phyloP scores from a whole-genome alignment of 2,797 vertebrate genomes.

The Falco rusticolus region DNA sequence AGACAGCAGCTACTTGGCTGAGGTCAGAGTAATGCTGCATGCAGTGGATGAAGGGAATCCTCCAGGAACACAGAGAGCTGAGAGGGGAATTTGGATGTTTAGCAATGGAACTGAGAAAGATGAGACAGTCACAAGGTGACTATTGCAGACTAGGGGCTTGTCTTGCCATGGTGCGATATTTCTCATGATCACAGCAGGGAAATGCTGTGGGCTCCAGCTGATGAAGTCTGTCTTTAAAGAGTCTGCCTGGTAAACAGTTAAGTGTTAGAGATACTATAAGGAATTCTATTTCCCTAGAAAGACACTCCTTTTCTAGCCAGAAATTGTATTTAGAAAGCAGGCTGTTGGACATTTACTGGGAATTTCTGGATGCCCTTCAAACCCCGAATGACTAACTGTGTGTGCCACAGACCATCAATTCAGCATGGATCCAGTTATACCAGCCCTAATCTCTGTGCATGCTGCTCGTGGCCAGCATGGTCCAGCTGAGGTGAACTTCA shows the following conservation, averaged over 20 bases:
- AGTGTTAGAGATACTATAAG: background rate
- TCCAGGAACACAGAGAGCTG: background rate
- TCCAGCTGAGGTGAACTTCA: background rate
- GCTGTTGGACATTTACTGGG: background rate
- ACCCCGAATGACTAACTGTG: background rate
- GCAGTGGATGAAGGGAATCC: background rate
- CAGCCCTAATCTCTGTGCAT: background rate
- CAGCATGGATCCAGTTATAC: background rate
- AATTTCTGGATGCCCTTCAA: conserved; percentile 47
- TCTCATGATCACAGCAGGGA: background rate
- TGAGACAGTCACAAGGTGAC: background rate
- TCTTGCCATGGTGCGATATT: background rate
- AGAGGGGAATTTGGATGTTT: background rate
- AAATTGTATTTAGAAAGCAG: background rate
- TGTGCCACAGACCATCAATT: background rate
- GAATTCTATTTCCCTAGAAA: conserved; percentile 19
- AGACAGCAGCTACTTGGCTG: background rate
- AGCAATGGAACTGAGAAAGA: background rate
- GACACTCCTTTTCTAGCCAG: background rate
- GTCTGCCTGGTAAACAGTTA: background rate
- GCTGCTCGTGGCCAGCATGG: background rate
- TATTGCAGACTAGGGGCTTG: background rate
- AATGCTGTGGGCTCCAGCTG: background rate
- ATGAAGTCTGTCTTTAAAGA: background rate
- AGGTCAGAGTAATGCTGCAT: background rate